phyloP scores from a whole-genome alignment of 1,140 invertebrate species.

The Arctopsyche grandis region DNA sequence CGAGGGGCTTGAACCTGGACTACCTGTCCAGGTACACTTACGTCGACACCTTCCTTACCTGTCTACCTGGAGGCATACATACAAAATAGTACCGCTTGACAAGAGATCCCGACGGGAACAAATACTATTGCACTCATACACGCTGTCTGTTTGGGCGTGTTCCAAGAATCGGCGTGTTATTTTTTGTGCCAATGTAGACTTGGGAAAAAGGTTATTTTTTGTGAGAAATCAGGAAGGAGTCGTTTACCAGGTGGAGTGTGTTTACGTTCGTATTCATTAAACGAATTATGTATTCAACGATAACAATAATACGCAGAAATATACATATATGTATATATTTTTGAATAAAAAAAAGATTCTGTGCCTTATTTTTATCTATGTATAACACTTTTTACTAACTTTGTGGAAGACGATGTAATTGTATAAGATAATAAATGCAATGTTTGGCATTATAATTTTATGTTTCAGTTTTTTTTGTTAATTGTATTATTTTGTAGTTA shows the following conservation, averaged over 20 bases:
- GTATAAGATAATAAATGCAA: too few species aligned
- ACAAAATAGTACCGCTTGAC: background rate
- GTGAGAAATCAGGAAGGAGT: conserved; percentile 2
- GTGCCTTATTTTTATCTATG: too few species aligned
- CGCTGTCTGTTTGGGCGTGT: background rate
- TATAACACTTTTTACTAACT: too few species aligned
- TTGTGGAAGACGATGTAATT: too few species aligned
- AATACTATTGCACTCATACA: background rate
- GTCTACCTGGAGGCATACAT: conserved; percentile 17
- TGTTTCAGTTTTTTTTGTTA: too few species aligned
- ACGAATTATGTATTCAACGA: background rate
- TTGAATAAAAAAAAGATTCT: too few species aligned
- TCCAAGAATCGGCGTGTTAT: conserved; percentile 21
- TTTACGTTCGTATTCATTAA: conserved; percentile 1
- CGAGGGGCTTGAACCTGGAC: background rate
- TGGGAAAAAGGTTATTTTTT: background rate
- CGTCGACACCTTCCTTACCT: background rate
- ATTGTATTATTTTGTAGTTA: too few species aligned
- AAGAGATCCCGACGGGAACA: conserved; percentile 28
- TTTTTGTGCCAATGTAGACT: conserved; percentile 28
- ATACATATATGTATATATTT: background rate
- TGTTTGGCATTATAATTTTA: too few species aligned
- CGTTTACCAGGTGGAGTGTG: background rate
- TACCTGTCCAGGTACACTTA: conserved; percentile 28
- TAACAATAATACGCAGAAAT: too few species aligned